Evolutionary conservation across 2,888 invertebrate genomes (phyloP).

Genomic region (Sarcophaga caerulescens): DNA sequence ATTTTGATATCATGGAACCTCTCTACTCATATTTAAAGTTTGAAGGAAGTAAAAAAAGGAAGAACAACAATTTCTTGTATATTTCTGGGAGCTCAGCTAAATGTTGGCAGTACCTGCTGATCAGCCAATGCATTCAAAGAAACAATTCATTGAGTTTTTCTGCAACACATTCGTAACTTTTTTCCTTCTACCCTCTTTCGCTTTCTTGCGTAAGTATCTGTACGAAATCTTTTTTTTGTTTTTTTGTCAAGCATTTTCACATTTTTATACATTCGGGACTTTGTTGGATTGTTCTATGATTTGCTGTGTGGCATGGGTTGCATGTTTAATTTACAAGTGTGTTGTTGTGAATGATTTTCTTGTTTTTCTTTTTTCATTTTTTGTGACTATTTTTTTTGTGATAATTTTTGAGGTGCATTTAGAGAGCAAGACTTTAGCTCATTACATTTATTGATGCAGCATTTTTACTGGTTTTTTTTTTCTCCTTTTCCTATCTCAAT

Average conservation of each 20-base stretch:
- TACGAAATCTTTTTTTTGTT: not conserved
- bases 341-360: no score
- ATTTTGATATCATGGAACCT: no score
- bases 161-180: not conserved
- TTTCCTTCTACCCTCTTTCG: not conserved
- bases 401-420: constrained; percentile 52
- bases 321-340: constrained; percentile 29
- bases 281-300: constrained; percentile 22
- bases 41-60: no score
- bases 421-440: constrained; percentile 57
- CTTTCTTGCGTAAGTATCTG: not conserved
- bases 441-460: constrained; percentile 60
- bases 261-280: constrained; percentile 56
- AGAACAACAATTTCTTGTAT: not conserved
- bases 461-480: constrained; percentile 36
- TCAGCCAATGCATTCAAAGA: not conserved
- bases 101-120: constrained; percentile 7
- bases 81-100: not conserved
- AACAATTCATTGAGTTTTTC: constrained; percentile 18
- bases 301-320: constrained; percentile 21
- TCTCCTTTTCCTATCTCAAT: constrained; percentile 38
- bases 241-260: constrained; percentile 9
- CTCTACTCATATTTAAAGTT: no score
- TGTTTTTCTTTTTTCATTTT: no score
- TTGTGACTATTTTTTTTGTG: constrained; percentile 7